Percentiles rank a stretch among this genome's conserved stretches.
Evolutionary conservation across 2,797 vertebrate species (phyloP).

Genomic region (Tympanoctomys barrerae): DNA sequence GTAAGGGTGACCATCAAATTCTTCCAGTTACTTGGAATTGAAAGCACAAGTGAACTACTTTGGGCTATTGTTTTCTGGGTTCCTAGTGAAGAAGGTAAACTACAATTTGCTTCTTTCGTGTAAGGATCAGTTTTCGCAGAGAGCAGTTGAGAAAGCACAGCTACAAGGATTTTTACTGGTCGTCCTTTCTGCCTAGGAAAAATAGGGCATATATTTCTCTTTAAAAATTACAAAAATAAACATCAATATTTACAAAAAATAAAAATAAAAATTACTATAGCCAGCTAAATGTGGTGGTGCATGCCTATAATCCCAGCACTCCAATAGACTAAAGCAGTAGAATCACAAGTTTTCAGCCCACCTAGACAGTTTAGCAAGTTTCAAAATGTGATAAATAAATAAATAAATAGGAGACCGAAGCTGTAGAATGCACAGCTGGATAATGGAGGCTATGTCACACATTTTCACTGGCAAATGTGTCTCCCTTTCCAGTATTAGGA

Average conservation of each 20-base stretch:
- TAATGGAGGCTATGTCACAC: neutral
- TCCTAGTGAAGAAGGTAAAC: neutral
- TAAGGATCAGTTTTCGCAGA: constrained; percentile 5
- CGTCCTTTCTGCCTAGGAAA: neutral
- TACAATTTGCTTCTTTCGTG: neutral
- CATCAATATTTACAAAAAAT: too few relatives aligned
- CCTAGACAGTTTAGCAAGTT: neutral
- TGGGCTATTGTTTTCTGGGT: constrained; percentile 24
- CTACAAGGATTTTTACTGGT: neutral
- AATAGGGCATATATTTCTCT: neutral
- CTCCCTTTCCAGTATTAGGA: neutral
- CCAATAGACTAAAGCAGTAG: neutral
- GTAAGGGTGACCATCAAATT: neutral
- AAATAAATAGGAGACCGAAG: neutral
- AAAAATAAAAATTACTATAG: neutral
- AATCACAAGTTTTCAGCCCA: neutral
- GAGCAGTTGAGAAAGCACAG: neutral
- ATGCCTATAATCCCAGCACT: neutral
- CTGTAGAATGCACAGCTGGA: neutral
- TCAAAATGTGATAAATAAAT: neutral
- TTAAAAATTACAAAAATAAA: neutral
- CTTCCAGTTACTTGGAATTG: constrained; percentile 21
- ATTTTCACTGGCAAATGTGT: neutral
- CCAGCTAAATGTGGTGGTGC: neutral
- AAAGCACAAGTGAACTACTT: constrained; percentile 1